These are phyloP conservation scores for Micoletzkya japonica DNA, from an alignment of 2,888 invertebrate genomes.

Conservation along the genomic window DNA sequence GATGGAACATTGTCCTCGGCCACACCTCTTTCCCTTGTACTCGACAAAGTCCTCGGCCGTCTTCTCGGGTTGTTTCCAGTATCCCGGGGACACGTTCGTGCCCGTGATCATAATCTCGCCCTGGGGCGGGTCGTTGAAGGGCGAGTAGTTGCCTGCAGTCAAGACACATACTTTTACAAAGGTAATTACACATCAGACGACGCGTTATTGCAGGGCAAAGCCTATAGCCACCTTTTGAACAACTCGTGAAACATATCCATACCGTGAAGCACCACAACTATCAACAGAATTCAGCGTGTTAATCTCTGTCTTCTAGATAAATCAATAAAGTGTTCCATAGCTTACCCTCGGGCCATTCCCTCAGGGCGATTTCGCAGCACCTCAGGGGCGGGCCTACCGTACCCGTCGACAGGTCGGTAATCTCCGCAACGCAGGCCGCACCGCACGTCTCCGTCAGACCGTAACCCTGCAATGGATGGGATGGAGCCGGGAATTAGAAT, in stretches of 20 bases:
- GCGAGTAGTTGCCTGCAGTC: constrained; percentile 76
- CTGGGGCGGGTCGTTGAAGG: constrained; percentile 84
- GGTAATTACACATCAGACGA: too few relatives aligned
- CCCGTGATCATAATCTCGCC: constrained; percentile 86
- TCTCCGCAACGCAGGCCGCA: constrained; percentile 72
- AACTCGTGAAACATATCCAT: too few relatives aligned
- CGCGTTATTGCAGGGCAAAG: too few relatives aligned
- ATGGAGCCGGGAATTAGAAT: too few relatives aligned
- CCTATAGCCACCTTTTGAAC: too few relatives aligned
- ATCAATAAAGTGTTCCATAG: background rate
- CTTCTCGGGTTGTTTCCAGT: constrained; percentile 86
- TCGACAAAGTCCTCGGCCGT: constrained; percentile 77
- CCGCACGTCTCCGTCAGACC: constrained; percentile 97
- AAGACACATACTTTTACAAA: background rate
- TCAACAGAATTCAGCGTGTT: too few relatives aligned
- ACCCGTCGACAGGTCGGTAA: constrained; percentile 75
- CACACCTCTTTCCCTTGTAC: constrained; percentile 63
- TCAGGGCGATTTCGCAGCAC: constrained; percentile 80
- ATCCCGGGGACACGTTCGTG: constrained; percentile 85
- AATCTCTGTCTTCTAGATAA: background rate
- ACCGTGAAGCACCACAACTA: too few relatives aligned
- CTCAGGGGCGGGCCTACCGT: constrained; percentile 85
- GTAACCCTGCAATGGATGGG: constrained; percentile 77
- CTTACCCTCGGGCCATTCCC: constrained; percentile 85
- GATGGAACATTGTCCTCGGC: too few relatives aligned